A percentile compares a stretch with the other conserved stretches of the same genome.
Evolutionary conservation across 2,113 vertebrate genomes (phyloP).

Genomic region (Carettochelys insculpta): DNA sequence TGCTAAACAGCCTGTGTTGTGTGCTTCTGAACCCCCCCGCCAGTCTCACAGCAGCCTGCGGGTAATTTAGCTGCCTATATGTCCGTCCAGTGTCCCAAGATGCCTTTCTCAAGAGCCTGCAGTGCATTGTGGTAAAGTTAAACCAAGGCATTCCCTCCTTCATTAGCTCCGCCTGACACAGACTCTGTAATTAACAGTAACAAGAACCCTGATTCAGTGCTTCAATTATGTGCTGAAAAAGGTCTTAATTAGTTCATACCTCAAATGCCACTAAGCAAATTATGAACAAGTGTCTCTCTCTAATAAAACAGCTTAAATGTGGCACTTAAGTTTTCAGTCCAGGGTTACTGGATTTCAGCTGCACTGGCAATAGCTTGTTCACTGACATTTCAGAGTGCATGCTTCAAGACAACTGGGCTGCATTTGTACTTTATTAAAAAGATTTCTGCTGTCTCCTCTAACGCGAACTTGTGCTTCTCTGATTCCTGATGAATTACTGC

Average conservation of each 20-base stretch:
- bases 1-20: not conserved
- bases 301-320: not conserved
- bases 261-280: not conserved
- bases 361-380: not conserved
- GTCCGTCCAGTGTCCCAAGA: not conserved
- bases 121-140: not conserved
- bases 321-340: not conserved
- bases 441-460: rapidly evolving
- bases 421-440: not conserved
- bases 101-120: rapidly evolving
- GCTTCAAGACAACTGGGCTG: rapidly evolving
- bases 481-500: not conserved
- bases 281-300: not conserved
- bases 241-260: slow-evolving; percentile 8
- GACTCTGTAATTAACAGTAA: not conserved
- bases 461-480: rapidly evolving
- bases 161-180: not conserved
- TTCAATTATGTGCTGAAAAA: not conserved
- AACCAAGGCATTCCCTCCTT: not conserved
- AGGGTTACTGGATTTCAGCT: not conserved
- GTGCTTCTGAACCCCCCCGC: not conserved
- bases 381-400: not conserved
- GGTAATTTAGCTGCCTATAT: not conserved
- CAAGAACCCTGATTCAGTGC: not conserved
- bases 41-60: not conserved